Evolutionary conservation across 2,888 invertebrate genomes (phyloP), one percentile per base, ranked within the genome.

Genomic region (Sycophila texana): DNA sequence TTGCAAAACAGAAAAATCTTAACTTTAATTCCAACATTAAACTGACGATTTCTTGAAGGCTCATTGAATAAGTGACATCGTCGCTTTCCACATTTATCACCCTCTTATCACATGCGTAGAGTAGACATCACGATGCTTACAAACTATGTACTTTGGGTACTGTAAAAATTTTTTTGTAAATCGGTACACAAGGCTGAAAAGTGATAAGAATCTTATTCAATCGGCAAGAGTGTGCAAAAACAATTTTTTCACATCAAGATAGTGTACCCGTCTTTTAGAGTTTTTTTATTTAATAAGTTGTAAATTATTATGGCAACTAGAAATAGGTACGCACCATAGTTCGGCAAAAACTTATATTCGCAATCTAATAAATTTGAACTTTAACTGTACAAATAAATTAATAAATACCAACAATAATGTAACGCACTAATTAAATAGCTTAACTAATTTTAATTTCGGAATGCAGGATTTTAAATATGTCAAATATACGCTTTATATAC

Each of bases 341-440:
- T 79, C 67, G 79, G 60, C 71, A 74, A 76, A 80, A 74, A 74
- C 79, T 74, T 79, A 78, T 66, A 71, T 74, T 71, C 63, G 22
- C 73, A 53, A 63, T 73, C 61, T 60, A 77, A 71, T 60, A 77
- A 74, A 77, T 67, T 53, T 49, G 53, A 74, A 65, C 51, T 81
- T 14, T 72, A 65, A 68, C 79, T 81, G 73, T 81, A 81, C 72
- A 81, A 76, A 79, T 81, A 75, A 78, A 74, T 73, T 73, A 76
- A 73, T 80, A 77, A 77, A 81, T 74, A 75, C 49, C 58, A 79
- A 78, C 72, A 77, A 74, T 77, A 66, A 65, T 51, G 68, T 65
- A 74, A 67, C 18, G 16, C 26, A 78, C 39, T 74, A 68, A 30
- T 72, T 72, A 66, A 77, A 66, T 71, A 81, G 20, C 55, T 74